These are phyloP conservation scores for Muscicapa adusta DNA, from an alignment of 2,113 vertebrate species.

Conservation along the genomic window DNA sequence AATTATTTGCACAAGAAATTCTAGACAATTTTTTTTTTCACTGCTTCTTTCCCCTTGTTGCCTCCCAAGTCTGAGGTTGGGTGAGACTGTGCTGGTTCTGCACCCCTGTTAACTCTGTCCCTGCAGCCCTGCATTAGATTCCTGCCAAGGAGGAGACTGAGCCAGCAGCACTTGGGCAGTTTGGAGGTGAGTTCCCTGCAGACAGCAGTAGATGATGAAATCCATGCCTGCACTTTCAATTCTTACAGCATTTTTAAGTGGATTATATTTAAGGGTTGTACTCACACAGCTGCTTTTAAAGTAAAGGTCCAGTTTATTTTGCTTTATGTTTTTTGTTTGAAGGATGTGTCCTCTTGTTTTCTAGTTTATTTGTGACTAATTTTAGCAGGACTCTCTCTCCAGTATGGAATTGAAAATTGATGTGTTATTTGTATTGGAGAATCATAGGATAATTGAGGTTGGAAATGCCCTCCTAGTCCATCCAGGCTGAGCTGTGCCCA, in stretches of 20 bases:
- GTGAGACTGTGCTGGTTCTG: neutral
- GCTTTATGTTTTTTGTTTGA: neutral
- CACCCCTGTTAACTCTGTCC: neutral
- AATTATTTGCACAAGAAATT: neutral
- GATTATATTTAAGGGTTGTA: neutral
- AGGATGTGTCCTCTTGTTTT: neutral
- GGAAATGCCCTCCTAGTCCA: neutral
- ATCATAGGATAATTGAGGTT: neutral
- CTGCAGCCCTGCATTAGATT: neutral
- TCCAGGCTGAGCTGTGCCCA: fast-evolving
- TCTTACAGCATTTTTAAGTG: neutral
- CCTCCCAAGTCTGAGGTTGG: neutral
- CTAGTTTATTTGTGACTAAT: neutral
- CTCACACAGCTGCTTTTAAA: neutral
- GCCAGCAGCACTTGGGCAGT: neutral
- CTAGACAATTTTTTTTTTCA: neutral
- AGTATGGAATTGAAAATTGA: neutral
- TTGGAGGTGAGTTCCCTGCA: neutral
- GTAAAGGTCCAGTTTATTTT: neutral
- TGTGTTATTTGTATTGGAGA: neutral
- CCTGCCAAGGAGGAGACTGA: neutral
- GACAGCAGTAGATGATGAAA: neutral
- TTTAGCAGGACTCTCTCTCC: neutral
- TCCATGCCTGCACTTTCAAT: neutral
- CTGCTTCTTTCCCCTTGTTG: neutral